Conservation (phyloP, 2,888 invertebrate genomes). For the Rugalucina vietnamica region DNA sequence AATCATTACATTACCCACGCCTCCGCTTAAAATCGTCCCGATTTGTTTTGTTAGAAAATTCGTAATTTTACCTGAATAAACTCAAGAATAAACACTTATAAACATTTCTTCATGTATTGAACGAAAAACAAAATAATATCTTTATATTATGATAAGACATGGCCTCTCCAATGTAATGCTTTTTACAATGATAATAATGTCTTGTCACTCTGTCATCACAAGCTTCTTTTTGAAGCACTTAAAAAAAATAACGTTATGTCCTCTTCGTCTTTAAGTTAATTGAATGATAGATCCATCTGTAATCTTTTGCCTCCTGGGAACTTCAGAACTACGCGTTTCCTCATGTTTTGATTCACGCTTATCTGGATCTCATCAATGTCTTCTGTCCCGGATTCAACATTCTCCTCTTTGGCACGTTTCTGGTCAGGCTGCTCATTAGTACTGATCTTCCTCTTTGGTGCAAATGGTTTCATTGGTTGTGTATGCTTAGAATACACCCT, state of each 20-base stretch:
- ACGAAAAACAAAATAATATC: neutral
- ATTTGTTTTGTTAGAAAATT: no score
- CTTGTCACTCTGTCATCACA: neutral
- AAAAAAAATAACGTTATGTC: neutral
- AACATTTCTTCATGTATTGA: neutral
- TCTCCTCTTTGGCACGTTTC: no score
- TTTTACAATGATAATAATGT: neutral
- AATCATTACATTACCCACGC: neutral
- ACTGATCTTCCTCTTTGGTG: neutral
- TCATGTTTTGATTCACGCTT: neutral
- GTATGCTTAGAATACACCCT: neutral
- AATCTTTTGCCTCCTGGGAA: neutral
- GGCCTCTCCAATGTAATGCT: no score
- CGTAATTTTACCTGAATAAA: neutral
- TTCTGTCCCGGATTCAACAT: no score
- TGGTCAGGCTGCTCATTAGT: neutral
- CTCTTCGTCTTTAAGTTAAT: neutral
- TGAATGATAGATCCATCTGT: neutral
- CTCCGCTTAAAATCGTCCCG: constrained; percentile 4
- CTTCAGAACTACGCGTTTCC: neutral
- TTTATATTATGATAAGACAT: neutral
- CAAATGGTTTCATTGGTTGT: neutral
- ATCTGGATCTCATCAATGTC: neutral
- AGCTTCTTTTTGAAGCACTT: neutral
- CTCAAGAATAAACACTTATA: no score